These are phyloP conservation scores for Lytechinus pictus DNA, from an alignment of 35 echinoderm and acorn worm species.

Conservation along the genomic window DNA sequence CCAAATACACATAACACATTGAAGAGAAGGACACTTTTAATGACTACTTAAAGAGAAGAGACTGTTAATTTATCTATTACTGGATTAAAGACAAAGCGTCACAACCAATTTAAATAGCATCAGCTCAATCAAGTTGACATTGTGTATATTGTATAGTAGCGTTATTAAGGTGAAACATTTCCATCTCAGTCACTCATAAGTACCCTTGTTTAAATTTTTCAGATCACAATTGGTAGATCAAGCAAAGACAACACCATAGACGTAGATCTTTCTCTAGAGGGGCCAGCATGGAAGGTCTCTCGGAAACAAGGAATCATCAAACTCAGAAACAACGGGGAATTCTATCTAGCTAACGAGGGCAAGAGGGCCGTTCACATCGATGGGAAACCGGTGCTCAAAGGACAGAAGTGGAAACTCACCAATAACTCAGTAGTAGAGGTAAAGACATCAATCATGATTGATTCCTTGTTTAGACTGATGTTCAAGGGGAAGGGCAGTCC, in stretches of 20 bases:
- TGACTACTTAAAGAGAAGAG: too few relatives aligned
- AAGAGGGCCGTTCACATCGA: slow-evolving; percentile 91
- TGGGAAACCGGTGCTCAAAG: slow-evolving; percentile 84
- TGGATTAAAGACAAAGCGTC: too few relatives aligned
- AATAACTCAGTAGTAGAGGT: slow-evolving; percentile 98
- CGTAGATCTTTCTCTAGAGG: slow-evolving; percentile 90
- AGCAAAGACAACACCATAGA: slow-evolving; percentile 90
- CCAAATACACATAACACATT: too few relatives aligned
- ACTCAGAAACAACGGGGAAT: slow-evolving; percentile 94
- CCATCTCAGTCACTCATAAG: not conserved
- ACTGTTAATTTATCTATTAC: too few relatives aligned
- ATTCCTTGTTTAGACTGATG: too few relatives aligned
- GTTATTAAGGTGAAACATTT: too few relatives aligned
- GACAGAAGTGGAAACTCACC: slow-evolving; percentile 79
- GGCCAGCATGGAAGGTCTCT: slow-evolving; percentile 92
- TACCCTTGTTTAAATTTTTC: not conserved
- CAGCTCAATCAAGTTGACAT: too few relatives aligned
- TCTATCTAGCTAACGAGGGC: slow-evolving; percentile 96
- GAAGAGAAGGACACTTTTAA: too few relatives aligned
- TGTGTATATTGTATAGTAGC: too few relatives aligned
- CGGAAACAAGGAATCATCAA: slow-evolving; percentile 92
- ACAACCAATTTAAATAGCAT: too few relatives aligned
- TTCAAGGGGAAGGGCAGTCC: too few relatives aligned
- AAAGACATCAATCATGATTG: not conserved
- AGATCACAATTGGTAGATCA: slow-evolving; percentile 90